These are phyloP conservation scores for Bicyclus anynana DNA, from an alignment of 1,140 invertebrate genomes.

Conservation along the genomic window DNA sequence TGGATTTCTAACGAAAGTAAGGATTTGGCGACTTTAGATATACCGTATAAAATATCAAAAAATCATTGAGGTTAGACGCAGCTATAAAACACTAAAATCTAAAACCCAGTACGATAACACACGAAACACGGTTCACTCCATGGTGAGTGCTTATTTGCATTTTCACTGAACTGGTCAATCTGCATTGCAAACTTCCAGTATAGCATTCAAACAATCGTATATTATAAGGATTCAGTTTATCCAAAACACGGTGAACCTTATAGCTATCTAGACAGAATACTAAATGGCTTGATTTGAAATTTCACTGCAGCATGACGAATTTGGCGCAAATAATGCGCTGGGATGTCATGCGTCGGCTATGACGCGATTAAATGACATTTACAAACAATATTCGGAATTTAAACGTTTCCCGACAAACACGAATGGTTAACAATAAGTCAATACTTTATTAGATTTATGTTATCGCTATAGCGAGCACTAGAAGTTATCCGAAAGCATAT, in stretches of 20 bases:
- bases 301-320: neutral
- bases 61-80: too few relatives aligned
- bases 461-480: too few relatives aligned
- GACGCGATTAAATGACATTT: neutral
- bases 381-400: neutral
- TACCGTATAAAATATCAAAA: too few relatives aligned
- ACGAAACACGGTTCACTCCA: slow-evolving; percentile 32
- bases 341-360: neutral
- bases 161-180: slow-evolving; percentile 64
- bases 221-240: too few relatives aligned
- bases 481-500: too few relatives aligned
- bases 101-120: neutral
- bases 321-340: too few relatives aligned
- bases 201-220: slow-evolving; percentile 43
- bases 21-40: too few relatives aligned
- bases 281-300: neutral
- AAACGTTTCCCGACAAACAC: too few relatives aligned
- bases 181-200: slow-evolving; percentile 63
- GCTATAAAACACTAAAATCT: too few relatives aligned
- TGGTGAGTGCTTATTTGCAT: slow-evolving; percentile 50
- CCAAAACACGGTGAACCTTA: neutral
- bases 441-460: too few relatives aligned
- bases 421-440: too few relatives aligned
- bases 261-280: neutral
- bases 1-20: too few relatives aligned